phyloP scores from a whole-genome alignment of 2,797 vertebrate genomes.

The Coluber constrictor region DNA sequence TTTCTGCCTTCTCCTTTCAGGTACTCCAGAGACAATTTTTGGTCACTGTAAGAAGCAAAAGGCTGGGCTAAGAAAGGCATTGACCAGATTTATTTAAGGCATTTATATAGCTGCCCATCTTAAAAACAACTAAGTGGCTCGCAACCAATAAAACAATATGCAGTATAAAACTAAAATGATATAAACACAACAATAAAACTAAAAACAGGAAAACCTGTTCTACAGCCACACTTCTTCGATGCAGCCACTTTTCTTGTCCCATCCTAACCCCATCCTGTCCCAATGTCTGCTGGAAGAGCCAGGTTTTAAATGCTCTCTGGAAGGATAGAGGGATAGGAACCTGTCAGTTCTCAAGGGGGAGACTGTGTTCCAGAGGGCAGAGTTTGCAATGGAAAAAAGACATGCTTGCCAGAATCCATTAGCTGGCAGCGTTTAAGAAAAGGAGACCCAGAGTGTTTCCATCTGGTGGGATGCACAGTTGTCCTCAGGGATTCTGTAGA shows the following conservation, averaged over 20 bases:
- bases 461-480: background rate
- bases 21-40: background rate
- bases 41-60: background rate
- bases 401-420: background rate
- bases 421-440: background rate
- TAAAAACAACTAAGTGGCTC: background rate
- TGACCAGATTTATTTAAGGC: background rate
- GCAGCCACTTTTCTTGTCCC: background rate
- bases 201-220: background rate
- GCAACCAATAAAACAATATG: background rate
- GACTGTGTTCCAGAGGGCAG: background rate
- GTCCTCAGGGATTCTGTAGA: background rate
- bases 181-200: background rate
- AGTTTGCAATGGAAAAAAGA: background rate
- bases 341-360: background rate
- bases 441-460: background rate
- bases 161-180: background rate
- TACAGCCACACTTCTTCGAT: background rate
- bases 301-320: background rate
- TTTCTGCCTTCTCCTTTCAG: background rate
- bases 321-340: background rate
- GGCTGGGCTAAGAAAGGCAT: background rate
- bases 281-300: background rate
- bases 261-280: background rate
- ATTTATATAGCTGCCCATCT: background rate